These are phyloP conservation scores for Microcebus jonahi DNA, from an alignment of 2,113 vertebrate species.

Conservation along the genomic window DNA sequence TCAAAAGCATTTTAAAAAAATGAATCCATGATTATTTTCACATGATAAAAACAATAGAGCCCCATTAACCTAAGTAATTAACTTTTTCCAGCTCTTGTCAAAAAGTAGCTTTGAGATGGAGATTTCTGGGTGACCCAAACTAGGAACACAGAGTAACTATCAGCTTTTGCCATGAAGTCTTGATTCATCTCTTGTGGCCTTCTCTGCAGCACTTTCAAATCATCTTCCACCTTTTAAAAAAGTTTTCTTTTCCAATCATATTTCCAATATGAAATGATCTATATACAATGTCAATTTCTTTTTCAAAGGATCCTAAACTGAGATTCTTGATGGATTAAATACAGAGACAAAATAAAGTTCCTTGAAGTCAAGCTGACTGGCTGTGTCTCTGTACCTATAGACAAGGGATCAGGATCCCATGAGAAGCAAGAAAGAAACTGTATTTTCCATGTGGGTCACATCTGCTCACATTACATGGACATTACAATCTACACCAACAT, in stretches of 20 bases:
- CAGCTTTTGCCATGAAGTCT: neutral
- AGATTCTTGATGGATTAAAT: neutral
- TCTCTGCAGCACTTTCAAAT: neutral
- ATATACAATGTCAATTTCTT: neutral
- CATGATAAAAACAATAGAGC: neutral
- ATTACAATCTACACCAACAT: neutral
- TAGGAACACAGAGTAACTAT: neutral
- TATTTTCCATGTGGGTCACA: neutral
- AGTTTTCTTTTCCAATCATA: neutral
- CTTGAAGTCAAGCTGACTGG: neutral
- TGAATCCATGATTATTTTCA: neutral
- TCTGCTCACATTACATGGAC: neutral
- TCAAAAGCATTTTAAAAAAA: neutral
- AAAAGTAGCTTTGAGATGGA: neutral
- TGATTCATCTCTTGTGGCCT: neutral
- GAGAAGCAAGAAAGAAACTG: neutral
- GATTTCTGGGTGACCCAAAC: neutral
- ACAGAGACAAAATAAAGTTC: neutral
- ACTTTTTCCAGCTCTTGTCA: neutral
- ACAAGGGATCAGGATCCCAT: neutral
- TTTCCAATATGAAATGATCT: neutral
- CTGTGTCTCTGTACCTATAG: neutral
- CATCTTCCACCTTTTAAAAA: neutral
- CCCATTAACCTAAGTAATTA: neutral
- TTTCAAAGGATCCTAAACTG: neutral